A percentile compares a stretch with the other conserved stretches of the same genome.
These are phyloP conservation scores for Cercocebus atys DNA, from an alignment of 2,113 vertebrate species.

Conservation along the genomic window DNA sequence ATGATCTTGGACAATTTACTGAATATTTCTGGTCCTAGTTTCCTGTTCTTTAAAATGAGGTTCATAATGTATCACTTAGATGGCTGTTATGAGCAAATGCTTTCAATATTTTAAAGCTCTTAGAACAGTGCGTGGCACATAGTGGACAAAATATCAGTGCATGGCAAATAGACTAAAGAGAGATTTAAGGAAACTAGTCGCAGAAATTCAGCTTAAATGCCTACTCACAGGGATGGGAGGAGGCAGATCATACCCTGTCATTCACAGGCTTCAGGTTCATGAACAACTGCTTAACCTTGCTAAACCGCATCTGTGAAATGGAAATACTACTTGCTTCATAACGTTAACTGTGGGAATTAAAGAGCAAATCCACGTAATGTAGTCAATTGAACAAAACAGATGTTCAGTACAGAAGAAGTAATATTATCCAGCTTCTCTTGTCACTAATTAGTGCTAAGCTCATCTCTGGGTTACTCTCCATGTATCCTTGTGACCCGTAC, in stretches of 20 bases:
- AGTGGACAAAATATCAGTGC: neutral
- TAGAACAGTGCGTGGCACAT: neutral
- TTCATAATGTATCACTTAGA: neutral
- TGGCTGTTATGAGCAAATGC: neutral
- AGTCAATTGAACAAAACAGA: neutral
- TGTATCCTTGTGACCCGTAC: neutral
- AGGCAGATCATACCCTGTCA: neutral
- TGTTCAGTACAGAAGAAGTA: neutral
- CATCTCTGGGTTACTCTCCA: neutral
- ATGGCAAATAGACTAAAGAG: neutral
- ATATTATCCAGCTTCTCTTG: neutral
- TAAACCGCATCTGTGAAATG: conserved; percentile 43
- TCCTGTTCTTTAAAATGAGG: neutral
- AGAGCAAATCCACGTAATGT: neutral
- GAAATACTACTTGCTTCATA: neutral
- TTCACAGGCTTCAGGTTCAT: neutral
- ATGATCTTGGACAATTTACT: neutral
- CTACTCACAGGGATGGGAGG: neutral
- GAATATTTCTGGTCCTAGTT: neutral
- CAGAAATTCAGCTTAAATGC: neutral
- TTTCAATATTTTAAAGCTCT: neutral
- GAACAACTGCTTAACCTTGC: neutral
- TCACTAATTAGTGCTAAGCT: neutral
- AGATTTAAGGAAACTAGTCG: neutral
- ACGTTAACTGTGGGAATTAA: conserved; percentile 2